phyloP scores from a whole-genome alignment of 1,140 invertebrate species.

The Forficula auricularia region DNA sequence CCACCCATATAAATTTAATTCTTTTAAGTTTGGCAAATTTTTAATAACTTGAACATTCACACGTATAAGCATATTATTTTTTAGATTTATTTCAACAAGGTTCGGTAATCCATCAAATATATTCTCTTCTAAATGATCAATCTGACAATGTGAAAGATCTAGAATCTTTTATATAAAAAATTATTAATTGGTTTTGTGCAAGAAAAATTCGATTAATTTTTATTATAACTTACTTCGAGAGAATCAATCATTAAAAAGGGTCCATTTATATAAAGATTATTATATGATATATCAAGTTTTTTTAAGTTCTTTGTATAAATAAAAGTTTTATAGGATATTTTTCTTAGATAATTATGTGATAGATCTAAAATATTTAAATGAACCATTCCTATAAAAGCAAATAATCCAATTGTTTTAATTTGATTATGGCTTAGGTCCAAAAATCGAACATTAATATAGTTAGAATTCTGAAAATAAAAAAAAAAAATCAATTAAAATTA shows the following conservation, averaged over 20 bases:
- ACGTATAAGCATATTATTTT: neutral
- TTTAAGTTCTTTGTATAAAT: neutral
- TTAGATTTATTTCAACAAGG: neutral
- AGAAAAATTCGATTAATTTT: neutral
- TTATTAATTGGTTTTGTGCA: too few species aligned
- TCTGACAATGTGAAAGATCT: neutral
- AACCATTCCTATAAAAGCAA: conserved; percentile 1
- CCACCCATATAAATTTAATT: neutral
- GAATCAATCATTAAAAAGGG: neutral
- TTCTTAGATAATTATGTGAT: conserved; percentile 3
- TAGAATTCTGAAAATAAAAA: neutral
- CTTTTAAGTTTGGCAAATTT: neutral
- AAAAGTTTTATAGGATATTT: neutral
- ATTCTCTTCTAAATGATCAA: neutral
- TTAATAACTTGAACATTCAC: neutral
- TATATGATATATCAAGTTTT: conserved; percentile 2
- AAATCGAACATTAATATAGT: neutral
- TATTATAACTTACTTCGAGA: neutral
- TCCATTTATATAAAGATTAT: neutral
- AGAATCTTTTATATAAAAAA: conserved; percentile 2
- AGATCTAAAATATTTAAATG: conserved; percentile 3
- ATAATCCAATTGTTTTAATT: neutral
- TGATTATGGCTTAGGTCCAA: neutral
- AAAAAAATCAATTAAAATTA: neutral
- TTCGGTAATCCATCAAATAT: neutral